Evolutionary conservation across 30 jellyfish, hydroid and myxozoan species (phyloP).

Genomic region (Aurelia aurita): DNA sequence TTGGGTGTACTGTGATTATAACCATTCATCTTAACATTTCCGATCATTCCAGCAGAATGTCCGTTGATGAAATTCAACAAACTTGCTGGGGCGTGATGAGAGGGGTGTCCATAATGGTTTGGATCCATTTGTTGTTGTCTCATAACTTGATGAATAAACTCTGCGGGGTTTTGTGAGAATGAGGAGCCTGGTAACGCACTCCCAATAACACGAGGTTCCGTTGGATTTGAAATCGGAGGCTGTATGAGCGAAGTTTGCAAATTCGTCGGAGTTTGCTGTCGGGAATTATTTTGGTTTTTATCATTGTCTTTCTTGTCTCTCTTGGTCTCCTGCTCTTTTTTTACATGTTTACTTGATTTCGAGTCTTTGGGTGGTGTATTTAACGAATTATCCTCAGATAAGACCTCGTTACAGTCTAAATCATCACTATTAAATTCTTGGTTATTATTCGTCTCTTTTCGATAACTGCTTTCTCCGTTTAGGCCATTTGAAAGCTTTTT

Average conservation of each 20-base stretch:
- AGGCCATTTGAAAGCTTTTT: not conserved
- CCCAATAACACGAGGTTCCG: constrained; percentile 32
- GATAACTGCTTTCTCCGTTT: not conserved
- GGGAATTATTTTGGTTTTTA: not conserved
- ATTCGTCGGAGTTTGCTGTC: not conserved
- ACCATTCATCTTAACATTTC: no score
- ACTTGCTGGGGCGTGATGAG: not conserved
- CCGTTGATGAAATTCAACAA: constrained; percentile 35
- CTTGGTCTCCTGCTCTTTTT: constrained; percentile 11
- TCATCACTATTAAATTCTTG: constrained; percentile 14
- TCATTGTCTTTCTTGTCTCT: not conserved
- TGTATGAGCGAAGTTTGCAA: constrained; percentile 34
- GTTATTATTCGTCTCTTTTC: not conserved
- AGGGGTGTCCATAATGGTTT: constrained; percentile 1
- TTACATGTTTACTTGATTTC: not conserved
- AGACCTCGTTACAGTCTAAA: constrained; percentile 56
- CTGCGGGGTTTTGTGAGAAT: constrained; percentile 27
- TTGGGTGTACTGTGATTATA: no score
- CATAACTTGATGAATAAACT: constrained; percentile 28
- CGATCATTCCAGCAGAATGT: constrained; percentile 2
- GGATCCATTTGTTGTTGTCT: constrained; percentile 25
- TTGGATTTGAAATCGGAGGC: constrained; percentile 38
- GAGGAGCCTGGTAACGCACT: constrained; percentile 4
- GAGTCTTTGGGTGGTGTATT: constrained; percentile 50
- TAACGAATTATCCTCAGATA: constrained; percentile 50